A percentile compares a stretch with the other conserved stretches of the same genome.
These are phyloP conservation scores for Paragorgia papillata DNA, from an alignment of 92 coral and sea anemone genomes.

Conservation along the genomic window DNA sequence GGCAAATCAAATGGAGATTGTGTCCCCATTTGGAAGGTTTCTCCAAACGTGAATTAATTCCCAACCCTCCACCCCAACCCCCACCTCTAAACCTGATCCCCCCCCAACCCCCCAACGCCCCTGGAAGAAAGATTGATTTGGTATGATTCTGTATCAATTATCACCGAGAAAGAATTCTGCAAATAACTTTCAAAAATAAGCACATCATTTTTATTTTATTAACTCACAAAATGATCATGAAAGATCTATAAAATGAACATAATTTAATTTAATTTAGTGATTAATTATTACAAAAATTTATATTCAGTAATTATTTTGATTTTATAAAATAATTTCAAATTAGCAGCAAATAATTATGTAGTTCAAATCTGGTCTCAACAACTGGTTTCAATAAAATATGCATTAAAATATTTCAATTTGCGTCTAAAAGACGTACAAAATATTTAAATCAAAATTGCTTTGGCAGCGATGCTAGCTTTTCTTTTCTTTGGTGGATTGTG, in stretches of 20 bases:
- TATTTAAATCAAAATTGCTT: constrained; percentile 68
- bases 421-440: no score
- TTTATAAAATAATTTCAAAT: background rate
- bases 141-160: no score
- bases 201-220: background rate
- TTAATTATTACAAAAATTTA: background rate
- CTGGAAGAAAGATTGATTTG: no score
- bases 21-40: no score
- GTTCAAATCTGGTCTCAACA: no score
- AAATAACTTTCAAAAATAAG: background rate
- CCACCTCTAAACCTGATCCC: no score
- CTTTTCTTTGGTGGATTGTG: constrained; percentile 64
- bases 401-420: no score
- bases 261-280: background rate
- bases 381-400: no score
- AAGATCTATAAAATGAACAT: background rate
- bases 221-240: background rate
- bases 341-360: background rate
- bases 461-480: constrained; percentile 74
- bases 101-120: no score
- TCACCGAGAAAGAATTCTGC: background rate
- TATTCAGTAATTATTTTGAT: background rate
- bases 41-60: no score
- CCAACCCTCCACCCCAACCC: no score
- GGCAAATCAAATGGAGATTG: no score